Base-by-base conservation (phyloP, 2,888 invertebrate genomes). In the Autographa pulchrina region DNA sequence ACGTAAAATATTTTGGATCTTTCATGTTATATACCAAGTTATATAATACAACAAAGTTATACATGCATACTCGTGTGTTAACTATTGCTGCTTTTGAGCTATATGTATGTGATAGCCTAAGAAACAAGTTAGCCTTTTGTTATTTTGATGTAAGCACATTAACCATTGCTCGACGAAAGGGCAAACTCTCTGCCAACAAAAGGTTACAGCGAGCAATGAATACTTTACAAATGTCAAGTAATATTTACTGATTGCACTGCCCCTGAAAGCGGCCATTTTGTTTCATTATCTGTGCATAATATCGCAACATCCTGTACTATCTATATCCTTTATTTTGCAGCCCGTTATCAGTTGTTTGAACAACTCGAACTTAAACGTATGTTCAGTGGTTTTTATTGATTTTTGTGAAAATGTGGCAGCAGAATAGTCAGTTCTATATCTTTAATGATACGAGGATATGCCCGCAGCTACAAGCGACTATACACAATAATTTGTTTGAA, bases 401-500 rank as follows among this genome's bases (percentile, higher is more conserved):
- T 80, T 80, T 77, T 70, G 58, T 54, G 69, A 41, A 69, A 68
- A 94, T 94, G 94, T 94, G 92, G 91, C 91, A 91, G 74, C 89
- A 90, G 35, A 88, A 88, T 61, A 90, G 90, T 76, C 88, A 87
- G 60, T 86, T 89, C 65, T 84, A 84, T 72, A 87, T 91, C 11
- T 90, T 92, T 77, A 88, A 88, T 74, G 93, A 94, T 66, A 89
- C 92, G 2, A 90, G 90, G 73, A 84, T 91, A 8, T 89, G 81
- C 77, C 89, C 89, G 2, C 86, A 83, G 61, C 76, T 89, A 54
- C 85, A 87, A 20, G 76, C 88, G n/a, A 80, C 88, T 69, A 74
- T 86, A 8, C 83, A 82, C 65, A 87, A 78, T 72, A 86, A n/a
- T n/a, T n/a, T 90, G 88, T 94, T 89, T 78, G 96, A 97, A 88